Evolutionary conservation across 2,888 invertebrate species (phyloP), one percentile per base, ranked within the genome.

Genomic region (Megalurothrips usitatus): DNA sequence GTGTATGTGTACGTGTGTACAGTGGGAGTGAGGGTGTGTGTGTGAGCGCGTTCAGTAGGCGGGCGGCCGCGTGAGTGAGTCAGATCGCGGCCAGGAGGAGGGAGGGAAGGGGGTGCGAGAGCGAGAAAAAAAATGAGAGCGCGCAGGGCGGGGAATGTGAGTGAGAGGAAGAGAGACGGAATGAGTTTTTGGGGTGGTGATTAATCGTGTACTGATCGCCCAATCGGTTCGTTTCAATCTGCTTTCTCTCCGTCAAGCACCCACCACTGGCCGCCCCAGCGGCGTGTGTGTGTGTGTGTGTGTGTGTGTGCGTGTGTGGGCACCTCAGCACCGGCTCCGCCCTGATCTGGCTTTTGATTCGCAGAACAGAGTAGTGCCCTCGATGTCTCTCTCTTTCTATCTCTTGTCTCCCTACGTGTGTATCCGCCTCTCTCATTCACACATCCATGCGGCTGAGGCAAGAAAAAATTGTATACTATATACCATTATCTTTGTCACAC

Each of bases 131-230:
- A 23, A 63, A 23, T n/a, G 8, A 23, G 14, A 19, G 63, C 17
- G 68, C n/a, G 23, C 9, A 23, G 11, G 4, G 11, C 23, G 11
- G 68, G 23, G 11, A 23, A 10, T 0, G 23, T n/a, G 68, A 68
- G 23, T n/a, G 68, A 68, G 68, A 68, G 68, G 23, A 23, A 68
- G 68, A 68, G 68, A 63, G 63, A n/a, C 2, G n/a, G n/a, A 63
- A 9, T n/a, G 63, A 19, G 68, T 26, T 26, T n/a, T 26, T 26
- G 23, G n/a, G 68, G 23, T 23, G 68, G 68, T 12, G 26, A 26
- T 26, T 75, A 26, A 75, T 75, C 68, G 68, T 75, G 68, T 75
- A 26, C 26, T 75, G 68, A 75, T 75, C 68, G 23, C 68, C 68
- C 68, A 75, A 75, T 75, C 68, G 26, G 12, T 26, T 23, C n/a